Percentiles rank a stretch among this genome's conserved stretches.
Evolutionary conservation across 1,140 invertebrate genomes (phyloP).

Genomic region (Ganaspis sp.): DNA sequence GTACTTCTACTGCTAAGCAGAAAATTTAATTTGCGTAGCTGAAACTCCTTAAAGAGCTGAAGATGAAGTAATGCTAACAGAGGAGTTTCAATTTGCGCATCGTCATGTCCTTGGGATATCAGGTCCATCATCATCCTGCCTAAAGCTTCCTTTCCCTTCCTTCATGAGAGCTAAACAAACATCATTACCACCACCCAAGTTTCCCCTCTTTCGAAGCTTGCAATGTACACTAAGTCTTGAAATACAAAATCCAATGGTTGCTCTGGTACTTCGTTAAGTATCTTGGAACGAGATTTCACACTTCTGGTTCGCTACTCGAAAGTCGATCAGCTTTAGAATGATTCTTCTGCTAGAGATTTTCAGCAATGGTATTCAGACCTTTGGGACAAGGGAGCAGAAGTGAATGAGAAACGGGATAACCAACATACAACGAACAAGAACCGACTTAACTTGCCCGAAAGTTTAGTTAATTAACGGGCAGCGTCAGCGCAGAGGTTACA

Average conservation of each 20-base stretch:
- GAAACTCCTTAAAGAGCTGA: conserved; percentile 38
- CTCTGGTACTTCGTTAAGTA: not conserved
- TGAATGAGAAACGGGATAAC: not conserved
- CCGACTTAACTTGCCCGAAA: conserved; percentile 46
- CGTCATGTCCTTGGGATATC: conserved; percentile 35
- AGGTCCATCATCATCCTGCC: not conserved
- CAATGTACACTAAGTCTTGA: conserved; percentile 13
- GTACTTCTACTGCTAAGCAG: conserved; percentile 39
- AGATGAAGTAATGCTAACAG: not conserved
- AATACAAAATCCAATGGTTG: not conserved
- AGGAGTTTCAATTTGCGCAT: conserved; percentile 10
- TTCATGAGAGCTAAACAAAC: conserved; percentile 19
- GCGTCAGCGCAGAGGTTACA: conserved; percentile 42
- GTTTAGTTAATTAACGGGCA: conserved; percentile 56
- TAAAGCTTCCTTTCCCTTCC: not conserved
- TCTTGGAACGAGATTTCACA: not conserved
- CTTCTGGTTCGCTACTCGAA: not conserved
- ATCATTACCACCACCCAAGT: not conserved
- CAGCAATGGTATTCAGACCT: conserved; percentile 29
- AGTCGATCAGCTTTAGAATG: not conserved
- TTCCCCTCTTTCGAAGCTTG: not conserved
- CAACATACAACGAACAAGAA: not conserved
- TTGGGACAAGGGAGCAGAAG: not conserved
- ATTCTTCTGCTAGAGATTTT: not conserved
- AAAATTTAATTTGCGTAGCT: conserved; percentile 58